Evolutionary conservation across 2,888 invertebrate genomes (phyloP).

Genomic region (Mythimna loreyi): DNA sequence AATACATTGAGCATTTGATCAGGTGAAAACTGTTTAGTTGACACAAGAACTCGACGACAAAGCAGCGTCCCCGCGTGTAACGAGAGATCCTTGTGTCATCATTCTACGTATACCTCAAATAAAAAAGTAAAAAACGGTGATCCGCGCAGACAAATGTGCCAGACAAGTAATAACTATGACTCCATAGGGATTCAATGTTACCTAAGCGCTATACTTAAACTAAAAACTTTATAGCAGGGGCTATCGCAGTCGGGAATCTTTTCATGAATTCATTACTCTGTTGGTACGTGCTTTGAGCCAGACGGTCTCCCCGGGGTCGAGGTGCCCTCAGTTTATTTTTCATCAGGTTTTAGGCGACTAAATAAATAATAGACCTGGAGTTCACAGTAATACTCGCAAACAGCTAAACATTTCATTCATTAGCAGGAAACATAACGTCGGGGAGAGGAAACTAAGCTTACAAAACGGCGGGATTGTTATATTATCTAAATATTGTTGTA

Average conservation of each 20-base stretch:
- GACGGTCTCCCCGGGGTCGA: constrained; percentile 33
- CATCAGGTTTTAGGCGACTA: constrained; percentile 58
- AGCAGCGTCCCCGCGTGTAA: background rate
- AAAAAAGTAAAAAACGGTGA: constrained; percentile 14
- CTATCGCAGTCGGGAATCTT: constrained; percentile 38
- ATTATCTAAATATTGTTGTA: constrained; percentile 63
- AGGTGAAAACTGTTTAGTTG: constrained; percentile 7
- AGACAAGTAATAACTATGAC: constrained; percentile 19
- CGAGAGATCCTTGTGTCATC: constrained; percentile 16
- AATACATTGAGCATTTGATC: background rate
- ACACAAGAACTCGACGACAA: background rate
- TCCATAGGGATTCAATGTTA: constrained; percentile 11
- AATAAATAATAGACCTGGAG: constrained; percentile 57
- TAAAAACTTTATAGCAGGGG: constrained; percentile 33
- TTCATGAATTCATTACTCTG: constrained; percentile 58
- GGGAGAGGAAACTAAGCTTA: constrained; percentile 72
- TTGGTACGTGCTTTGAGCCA: constrained; percentile 35
- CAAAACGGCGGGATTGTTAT: constrained; percentile 64
- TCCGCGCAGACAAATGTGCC: constrained; percentile 20
- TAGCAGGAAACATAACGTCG: constrained; percentile 67
- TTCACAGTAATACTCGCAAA: constrained; percentile 59
- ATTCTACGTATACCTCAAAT: background rate
- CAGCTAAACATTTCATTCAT: constrained; percentile 67
- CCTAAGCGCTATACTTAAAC: constrained; percentile 17
- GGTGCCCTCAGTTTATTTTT: constrained; percentile 55